Base-by-base conservation (phyloP, 2,797 vertebrate genomes). In the Coregonus ussuriensis region DNA sequence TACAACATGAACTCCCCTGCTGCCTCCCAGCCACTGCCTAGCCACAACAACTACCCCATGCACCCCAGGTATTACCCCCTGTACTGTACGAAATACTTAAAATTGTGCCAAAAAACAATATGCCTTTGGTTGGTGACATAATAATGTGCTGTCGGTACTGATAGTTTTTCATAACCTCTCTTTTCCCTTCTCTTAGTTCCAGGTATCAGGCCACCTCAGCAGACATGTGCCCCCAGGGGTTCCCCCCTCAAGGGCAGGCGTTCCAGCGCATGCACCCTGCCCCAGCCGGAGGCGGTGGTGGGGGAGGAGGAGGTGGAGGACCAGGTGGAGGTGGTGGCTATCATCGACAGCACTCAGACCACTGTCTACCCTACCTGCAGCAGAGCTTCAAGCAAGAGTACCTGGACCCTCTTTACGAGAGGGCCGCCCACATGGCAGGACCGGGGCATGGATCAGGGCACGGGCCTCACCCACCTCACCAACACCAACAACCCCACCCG, bases 361-460 rank as follows among this genome's bases (percentile, higher is more conserved):
- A 96, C 83, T 96, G 96, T 91, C 90, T 95, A 77, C 95, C 95
- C 21, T 97, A 95, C 89, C 92, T 96, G 76, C 95, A 92, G 15
- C 97, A 98, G 90, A 95, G 91, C 93, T 98, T 98, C 93, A 99
- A 99, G 81, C 96, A 96, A 83, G 98, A 99, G 85, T 98, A 95
- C 83, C 89, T 96, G 0, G 97, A 99, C 88, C 95, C 95, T 0
- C 84, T 89, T 82, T 97, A 97, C 0, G 96, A 98, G 85, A 94
- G 90, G 68, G 95, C 92, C 0, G 87, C 89, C 77, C 94, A 95
- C 77, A 93, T 83, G 89, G 86, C 82, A 0, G 93, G 93, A 3
- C 79, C 81, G 0, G 91, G 84, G 51, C 72, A 35, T 0, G 85
- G 86, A 35, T 75, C 59, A 63, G 59, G 83, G 2, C 83, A 80